Percentiles rank a stretch among this genome's conserved stretches.
These are phyloP conservation scores for Nycteola revayana DNA, from an alignment of 2,888 invertebrate genomes.

Conservation along the genomic window DNA sequence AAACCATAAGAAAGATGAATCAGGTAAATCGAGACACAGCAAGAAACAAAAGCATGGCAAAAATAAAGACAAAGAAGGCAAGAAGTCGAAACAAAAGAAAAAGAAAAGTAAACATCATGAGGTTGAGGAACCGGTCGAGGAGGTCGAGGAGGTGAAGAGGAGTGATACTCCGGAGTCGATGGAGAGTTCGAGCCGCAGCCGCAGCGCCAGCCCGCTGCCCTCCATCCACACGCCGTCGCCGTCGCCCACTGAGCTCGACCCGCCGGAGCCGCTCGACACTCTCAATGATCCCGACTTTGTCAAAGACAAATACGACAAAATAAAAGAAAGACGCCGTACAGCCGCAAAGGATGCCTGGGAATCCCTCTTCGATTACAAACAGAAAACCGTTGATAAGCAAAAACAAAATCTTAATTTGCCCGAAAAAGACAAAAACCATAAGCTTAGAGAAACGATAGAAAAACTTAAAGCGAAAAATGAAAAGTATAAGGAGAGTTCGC, in stretches of 20 bases:
- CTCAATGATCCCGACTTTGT: constrained; percentile 63
- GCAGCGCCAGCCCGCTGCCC: constrained; percentile 71
- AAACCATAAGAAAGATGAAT: constrained; percentile 59
- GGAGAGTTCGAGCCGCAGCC: constrained; percentile 67
- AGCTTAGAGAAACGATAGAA: constrained; percentile 82
- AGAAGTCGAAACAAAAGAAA: constrained; percentile 74
- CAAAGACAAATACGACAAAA: constrained; percentile 84
- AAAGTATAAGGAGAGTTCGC: constrained; percentile 65
- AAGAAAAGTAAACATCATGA: constrained; percentile 67
- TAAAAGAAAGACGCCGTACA: constrained; percentile 82
- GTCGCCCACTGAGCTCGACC: constrained; percentile 54
- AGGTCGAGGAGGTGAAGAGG: constrained; percentile 40
- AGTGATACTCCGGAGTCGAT: constrained; percentile 56
- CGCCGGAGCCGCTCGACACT: constrained; percentile 47
- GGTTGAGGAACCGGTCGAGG: constrained; percentile 41
- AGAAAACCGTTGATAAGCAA: constrained; percentile 63
- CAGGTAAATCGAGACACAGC: constrained; percentile 53
- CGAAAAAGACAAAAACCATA: constrained; percentile 77
- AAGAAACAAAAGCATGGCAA: constrained; percentile 64
- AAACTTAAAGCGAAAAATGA: constrained; percentile 85
- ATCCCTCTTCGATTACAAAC: constrained; percentile 70
- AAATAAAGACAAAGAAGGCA: constrained; percentile 68
- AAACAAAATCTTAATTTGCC: constrained; percentile 57
- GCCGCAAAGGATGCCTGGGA: constrained; percentile 74
- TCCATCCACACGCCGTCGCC: constrained; percentile 71